A percentile compares a stretch with the other conserved stretches of the same genome.
phyloP scores from a whole-genome alignment of 2,888 invertebrate genomes.

The Ceratothoa steindachneri region DNA sequence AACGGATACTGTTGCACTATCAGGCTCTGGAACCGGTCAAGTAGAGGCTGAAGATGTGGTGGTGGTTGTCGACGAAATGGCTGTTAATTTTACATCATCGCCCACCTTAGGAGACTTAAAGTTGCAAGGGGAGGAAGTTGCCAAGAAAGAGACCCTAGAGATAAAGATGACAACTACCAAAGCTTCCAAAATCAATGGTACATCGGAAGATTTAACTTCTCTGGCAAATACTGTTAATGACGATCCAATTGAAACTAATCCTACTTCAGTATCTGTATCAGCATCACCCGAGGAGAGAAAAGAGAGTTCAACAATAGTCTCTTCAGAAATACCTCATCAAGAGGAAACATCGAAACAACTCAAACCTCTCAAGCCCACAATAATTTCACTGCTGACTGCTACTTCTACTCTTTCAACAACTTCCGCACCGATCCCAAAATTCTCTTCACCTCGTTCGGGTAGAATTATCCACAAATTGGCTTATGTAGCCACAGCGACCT shows the following conservation, averaged over 20 bases:
- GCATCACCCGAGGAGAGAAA: not conserved
- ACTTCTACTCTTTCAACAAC: not conserved
- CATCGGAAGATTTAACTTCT: not conserved
- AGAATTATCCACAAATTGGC: conserved; percentile 42
- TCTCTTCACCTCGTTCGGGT: not conserved
- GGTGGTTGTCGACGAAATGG: not conserved
- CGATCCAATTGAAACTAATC: not conserved
- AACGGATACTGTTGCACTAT: conserved; percentile 1
- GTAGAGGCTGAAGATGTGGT: conserved; percentile 15
- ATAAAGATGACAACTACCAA: not conserved
- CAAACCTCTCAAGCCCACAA: not conserved
- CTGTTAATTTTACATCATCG: not conserved
- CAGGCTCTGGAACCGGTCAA: too few species aligned
- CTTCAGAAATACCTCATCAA: not conserved
- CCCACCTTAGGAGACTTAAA: not conserved
- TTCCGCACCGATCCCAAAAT: not conserved
- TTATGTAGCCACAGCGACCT: conserved; percentile 39
- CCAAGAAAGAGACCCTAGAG: not conserved
- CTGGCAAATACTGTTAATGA: not conserved
- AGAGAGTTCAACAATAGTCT: not conserved
- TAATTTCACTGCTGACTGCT: not conserved
- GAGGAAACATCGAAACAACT: not conserved
- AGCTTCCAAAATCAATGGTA: not conserved
- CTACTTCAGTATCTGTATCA: not conserved
- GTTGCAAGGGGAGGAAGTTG: conserved; percentile 6